Base-by-base conservation (phyloP, 2,113 vertebrate species). In the Furnarius figulus region DNA sequence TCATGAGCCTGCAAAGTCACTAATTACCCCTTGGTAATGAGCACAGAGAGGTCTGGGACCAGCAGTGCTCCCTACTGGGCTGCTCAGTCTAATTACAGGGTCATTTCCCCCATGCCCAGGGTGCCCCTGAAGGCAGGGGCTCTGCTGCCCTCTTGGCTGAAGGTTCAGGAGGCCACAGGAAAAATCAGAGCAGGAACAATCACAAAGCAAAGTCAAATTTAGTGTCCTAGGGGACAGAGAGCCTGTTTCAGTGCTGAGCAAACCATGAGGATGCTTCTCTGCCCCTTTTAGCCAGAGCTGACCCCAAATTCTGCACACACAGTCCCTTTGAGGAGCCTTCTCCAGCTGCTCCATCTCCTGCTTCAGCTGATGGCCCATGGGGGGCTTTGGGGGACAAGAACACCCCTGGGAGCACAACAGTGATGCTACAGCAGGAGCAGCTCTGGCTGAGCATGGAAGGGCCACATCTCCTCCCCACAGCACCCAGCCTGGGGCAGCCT, bases 401-500 rank as follows among this genome's bases (percentile, higher is more conserved):
- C 15, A 31, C 37, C 55, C 33, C 1, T 0, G 23, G 46, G 23
- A 61, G 14, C 20, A 10, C 22, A 27, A 8, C 1, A 1, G n/a
- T 3, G 9, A 33, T 21, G 70, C 23, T 39, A 7, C 1, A 35
- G 22, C 58, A 59, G n/a, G 56, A 58, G n/a, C 56, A 58, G 58
- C 40, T 55, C 49, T 25, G n/a, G 25, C 11, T 1, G 14, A 31
- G 18, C 25, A 2, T 4, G 8, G n/a, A 16, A 12, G 50, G 30
- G n/a, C 8, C 55, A 35, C 3, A 2, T 40, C 37, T 31, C 19
- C 44, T 18, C 19, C 63, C 40, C 5, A 4, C 17, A 27, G 25
- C 52, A 24, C 58, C 44, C 40, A 63, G 63, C 27, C 21, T 3
- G 3, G 23, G 28, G 35, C 33, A 74, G 44, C 39, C 33, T 61